Evolutionary conservation across 2,113 vertebrate genomes (phyloP), one percentile per base, ranked within the genome.

Genomic region (Chaenogobius annularis): DNA sequence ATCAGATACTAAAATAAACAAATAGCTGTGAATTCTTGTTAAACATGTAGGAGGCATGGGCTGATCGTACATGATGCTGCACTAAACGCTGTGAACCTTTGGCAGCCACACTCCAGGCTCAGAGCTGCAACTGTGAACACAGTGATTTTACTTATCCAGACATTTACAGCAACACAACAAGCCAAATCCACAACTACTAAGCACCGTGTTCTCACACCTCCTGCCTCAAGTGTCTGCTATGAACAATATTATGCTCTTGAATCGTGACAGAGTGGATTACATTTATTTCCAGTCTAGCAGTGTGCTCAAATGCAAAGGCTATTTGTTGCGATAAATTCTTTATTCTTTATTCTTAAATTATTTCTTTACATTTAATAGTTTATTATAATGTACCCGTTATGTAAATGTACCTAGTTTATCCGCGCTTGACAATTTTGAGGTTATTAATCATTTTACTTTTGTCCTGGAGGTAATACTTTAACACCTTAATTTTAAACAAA

Each of bases 131-230:
- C 73, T 77, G 71, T 66, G 77, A 76, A 58, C 64, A 11, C 84
- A 70, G 48, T 82, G 79, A 81, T 86, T 78, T 76, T 62, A 83
- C 76, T 75, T 74, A 83, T 80, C 47, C 72, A 70, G 70, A 66
- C 63, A 69, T 83, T 87, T 76, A 80, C 50, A 66, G 59, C 47
- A 70, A 61, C 46, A 66, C 48, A 23, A 58, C 66, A 64, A 26
- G 63, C 37, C 13, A 66, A 68, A 77, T 17, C 55, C 46, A 82
- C 46, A 65, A 56, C 70, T 40, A 46, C 40, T 31, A 52, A 81
- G 68, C 74, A 50, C 66, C 40, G n/a, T 43, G 61, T 35, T 47
- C 10, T 1, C 20, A 40, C n/a, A 59, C 54, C 22, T 23, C 62
- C 22, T 63, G 37, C 46, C 26, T 20, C 66, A 19, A 72, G 17